Evolutionary conservation across 2,113 vertebrate genomes (phyloP), one percentile per base, ranked within the genome.

Genomic region (Rhinogobius similis): DNA sequence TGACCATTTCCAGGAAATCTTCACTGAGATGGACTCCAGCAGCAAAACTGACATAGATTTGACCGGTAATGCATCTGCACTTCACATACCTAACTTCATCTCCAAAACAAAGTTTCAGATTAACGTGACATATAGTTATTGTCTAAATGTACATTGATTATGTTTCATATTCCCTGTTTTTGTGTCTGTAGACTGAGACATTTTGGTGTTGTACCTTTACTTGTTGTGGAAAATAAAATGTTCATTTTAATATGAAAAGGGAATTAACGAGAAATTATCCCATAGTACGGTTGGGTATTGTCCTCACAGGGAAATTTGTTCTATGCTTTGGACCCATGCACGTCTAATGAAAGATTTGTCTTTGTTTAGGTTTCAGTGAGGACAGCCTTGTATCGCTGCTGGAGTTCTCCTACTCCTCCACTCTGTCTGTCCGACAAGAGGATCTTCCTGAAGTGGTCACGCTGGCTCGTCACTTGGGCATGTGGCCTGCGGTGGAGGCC

Each of bases 381-480:
- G 89, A 93, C 56, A 92, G 86, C 77, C 91, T 94, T 55, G 79
- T 94, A 65, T 90, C 93, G 41, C 87, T 94, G 78, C 85, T 94
- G 78, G 92, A 94, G 64, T 94, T 94, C 86, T 94, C 93, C 72
- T 94, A 94, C 79, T 94, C 93, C 48, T 94, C 93, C 72, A 93
- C 89, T 0, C 84, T 94, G 53, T 87, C 89, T 9, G 86, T 94
- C 68, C 90, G 86, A 66, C 76, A 76, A 71, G 87, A 91, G 72
- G 89, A 92, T 78, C 82, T 94, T 44, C 88, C 88, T 0, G 93
- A 94, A 78, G 91, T 93, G 66, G 89, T 89, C 67, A 81, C 93
- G 55, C 91, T 94, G 91, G 93, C 93, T 38, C 92, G 92, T 29
- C 93, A 94, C 82, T 83, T 94, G 56, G 90, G 93, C 71, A 94